These are phyloP conservation scores for Anas flavirostris DNA, from an alignment of 2,797 vertebrate genomes.

Conservation along the genomic window DNA sequence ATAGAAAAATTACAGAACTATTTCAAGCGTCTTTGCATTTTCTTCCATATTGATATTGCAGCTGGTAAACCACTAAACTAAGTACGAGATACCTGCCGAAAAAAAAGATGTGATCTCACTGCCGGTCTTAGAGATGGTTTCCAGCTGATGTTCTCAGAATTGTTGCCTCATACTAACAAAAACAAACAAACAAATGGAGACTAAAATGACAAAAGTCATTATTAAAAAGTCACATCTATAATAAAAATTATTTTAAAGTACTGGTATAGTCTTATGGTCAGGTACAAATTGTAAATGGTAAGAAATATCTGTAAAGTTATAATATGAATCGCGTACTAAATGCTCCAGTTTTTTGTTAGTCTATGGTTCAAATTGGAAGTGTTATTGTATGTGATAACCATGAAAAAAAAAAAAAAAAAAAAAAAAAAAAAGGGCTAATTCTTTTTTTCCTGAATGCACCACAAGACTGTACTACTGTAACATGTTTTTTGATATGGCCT, in stretches of 20 bases:
- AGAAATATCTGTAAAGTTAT: not conserved
- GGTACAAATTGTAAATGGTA: not conserved
- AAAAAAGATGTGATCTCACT: not conserved
- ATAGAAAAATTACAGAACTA: not conserved
- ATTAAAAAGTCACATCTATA: not conserved
- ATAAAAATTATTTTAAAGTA: not conserved
- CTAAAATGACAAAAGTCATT: not conserved
- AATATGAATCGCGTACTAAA: not conserved
- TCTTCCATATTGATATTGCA: not conserved
- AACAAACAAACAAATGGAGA: not conserved
- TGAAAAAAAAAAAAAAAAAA: not conserved
- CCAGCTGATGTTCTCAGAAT: not conserved
- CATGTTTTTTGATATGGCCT: accelerated
- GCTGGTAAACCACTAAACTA: not conserved
- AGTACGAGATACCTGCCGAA: not conserved
- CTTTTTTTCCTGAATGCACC: not conserved
- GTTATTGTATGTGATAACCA: not conserved
- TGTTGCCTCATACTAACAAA: not conserved
- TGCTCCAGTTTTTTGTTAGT: not conserved
- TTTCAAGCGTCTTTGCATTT: not conserved
- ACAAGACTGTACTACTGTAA: not conserved
- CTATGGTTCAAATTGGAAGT: not conserved
- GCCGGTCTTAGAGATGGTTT: not conserved
- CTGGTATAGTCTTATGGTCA: not conserved
- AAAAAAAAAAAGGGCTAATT: not conserved